Percentiles rank a stretch among this genome's conserved stretches.
Evolutionary conservation across 1,140 invertebrate species (phyloP).

Genomic region (Pseudoatta argentina): DNA sequence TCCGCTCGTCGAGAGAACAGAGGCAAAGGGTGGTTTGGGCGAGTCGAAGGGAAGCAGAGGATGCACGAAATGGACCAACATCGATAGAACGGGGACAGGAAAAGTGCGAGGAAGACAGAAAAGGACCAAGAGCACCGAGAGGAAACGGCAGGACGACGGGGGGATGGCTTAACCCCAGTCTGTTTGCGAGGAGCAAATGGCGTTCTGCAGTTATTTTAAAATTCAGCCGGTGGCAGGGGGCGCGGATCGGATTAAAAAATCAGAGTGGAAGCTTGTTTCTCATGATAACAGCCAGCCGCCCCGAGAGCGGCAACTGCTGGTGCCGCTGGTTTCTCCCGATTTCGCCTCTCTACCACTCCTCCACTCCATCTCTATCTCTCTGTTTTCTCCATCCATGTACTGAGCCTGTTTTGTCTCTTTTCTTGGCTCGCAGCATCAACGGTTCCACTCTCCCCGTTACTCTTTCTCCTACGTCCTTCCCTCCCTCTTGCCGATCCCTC

Average conservation of each 20-base stretch:
- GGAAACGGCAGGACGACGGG: slow-evolving; percentile 31
- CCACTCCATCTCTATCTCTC: slow-evolving; percentile 72
- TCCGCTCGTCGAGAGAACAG: slow-evolving; percentile 64
- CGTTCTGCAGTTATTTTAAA: slow-evolving; percentile 87
- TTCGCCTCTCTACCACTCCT: slow-evolving; percentile 69
- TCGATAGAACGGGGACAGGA: slow-evolving; percentile 45
- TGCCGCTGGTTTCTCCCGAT: slow-evolving; percentile 84
- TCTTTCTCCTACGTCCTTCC: slow-evolving; percentile 68
- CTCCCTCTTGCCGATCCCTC: background rate
- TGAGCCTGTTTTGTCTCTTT: slow-evolving; percentile 66
- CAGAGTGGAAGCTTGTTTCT: slow-evolving; percentile 87
- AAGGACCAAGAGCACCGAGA: slow-evolving; percentile 66
- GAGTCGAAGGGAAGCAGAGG: slow-evolving; percentile 22
- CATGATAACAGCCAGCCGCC: slow-evolving; percentile 85
- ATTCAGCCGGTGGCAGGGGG: slow-evolving; percentile 82
- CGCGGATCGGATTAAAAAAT: slow-evolving; percentile 87
- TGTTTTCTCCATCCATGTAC: slow-evolving; percentile 62
- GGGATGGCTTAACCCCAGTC: slow-evolving; percentile 82
- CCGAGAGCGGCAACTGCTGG: slow-evolving; percentile 83
- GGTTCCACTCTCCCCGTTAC: slow-evolving; percentile 57
- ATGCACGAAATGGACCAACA: slow-evolving; percentile 38
- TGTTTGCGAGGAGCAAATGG: slow-evolving; percentile 86
- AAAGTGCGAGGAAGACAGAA: slow-evolving; percentile 59
- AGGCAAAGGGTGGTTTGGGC: slow-evolving; percentile 27
- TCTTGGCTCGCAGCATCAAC: slow-evolving; percentile 11